A percentile compares a stretch with the other conserved stretches of the same genome.
Evolutionary conservation across 2,888 invertebrate species (phyloP).

Genomic region (Dicranocentrus wangi): DNA sequence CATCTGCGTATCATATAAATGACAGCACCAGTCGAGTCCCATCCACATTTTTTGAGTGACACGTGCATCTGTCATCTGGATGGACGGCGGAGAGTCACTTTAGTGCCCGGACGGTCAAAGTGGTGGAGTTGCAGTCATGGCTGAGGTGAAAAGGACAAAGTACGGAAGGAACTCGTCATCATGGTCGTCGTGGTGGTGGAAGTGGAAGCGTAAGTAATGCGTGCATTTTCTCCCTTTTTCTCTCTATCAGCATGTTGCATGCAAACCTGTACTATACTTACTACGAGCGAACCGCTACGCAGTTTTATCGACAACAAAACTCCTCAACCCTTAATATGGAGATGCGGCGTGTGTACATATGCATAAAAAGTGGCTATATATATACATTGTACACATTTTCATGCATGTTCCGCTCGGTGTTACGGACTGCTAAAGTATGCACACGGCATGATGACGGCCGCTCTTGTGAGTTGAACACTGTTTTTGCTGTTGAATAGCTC

Average conservation of each 20-base stretch:
- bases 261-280: not conserved
- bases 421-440: not conserved
- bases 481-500: no score
- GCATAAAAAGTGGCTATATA: no score
- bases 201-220: constrained; percentile 12
- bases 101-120: constrained; percentile 8
- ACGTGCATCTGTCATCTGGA: constrained; percentile 65
- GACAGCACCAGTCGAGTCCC: constrained; percentile 32
- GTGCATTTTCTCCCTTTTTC: not conserved
- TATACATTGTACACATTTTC: not conserved
- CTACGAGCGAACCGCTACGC: not conserved
- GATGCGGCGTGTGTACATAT: no score
- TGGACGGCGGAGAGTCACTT: constrained; percentile 27
- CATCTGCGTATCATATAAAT: constrained; percentile 44
- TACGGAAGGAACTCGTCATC: constrained; percentile 7
- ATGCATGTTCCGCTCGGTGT: not conserved
- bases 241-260: constrained; percentile 51
- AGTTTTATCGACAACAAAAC: not conserved
- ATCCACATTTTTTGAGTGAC: constrained; percentile 53
- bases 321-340: not conserved
- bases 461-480: no score
- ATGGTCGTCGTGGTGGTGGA: not conserved
- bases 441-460: no score
- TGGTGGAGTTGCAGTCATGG: not conserved
- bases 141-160: constrained; percentile 20